These are phyloP conservation scores for Gortyna flavago DNA, from an alignment of 2,888 invertebrate genomes.

Conservation along the genomic window DNA sequence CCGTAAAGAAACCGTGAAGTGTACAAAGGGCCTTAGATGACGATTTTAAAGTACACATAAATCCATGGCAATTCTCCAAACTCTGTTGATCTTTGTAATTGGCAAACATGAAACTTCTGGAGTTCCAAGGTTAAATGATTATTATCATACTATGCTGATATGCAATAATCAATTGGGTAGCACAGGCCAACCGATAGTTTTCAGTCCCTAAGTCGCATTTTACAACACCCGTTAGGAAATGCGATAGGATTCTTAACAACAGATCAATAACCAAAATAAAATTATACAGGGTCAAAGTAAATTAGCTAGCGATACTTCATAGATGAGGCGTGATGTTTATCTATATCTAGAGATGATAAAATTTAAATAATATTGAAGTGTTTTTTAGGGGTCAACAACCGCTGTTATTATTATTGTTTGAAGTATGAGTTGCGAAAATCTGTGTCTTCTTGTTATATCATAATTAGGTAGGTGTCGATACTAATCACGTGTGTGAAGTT, in stretches of 20 bases:
- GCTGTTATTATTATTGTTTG: neutral
- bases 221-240: conserved; percentile 8
- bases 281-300: neutral
- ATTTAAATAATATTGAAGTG: neutral
- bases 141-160: neutral
- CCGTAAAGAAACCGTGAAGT: too few species aligned
- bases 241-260: neutral
- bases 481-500: too few species aligned
- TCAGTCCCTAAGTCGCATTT: neutral
- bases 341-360: neutral
- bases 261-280: neutral
- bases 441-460: neutral
- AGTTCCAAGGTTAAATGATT: neutral
- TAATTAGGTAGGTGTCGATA: neutral
- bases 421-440: neutral
- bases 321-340: too few species aligned
- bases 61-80: too few species aligned
- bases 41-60: too few species aligned
- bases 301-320: too few species aligned
- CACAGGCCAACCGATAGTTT: neutral
- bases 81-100: too few species aligned
- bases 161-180: neutral
- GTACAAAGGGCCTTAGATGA: too few species aligned
- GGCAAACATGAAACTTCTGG: neutral
- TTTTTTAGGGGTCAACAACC: neutral